These are phyloP conservation scores for Willowsia nigromaculata DNA, from an alignment of 2,888 invertebrate genomes.

Conservation along the genomic window DNA sequence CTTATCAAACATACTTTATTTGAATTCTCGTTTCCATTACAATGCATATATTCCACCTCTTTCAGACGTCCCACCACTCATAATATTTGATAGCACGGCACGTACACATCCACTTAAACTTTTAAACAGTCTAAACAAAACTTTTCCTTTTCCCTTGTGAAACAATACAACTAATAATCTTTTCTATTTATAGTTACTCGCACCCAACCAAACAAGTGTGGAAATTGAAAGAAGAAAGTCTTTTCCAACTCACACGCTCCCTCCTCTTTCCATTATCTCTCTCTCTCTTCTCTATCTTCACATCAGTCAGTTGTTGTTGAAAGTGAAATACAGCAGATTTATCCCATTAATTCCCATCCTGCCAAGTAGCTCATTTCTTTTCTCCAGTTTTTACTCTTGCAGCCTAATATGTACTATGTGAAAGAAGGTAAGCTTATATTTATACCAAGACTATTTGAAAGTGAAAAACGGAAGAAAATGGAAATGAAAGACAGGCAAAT, in stretches of 20 bases:
- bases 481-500: background rate
- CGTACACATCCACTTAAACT: background rate
- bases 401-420: too few relatives aligned
- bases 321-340: background rate
- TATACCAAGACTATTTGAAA: background rate
- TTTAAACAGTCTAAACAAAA: background rate
- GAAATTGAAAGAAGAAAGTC: background rate
- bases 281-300: background rate
- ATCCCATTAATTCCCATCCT: background rate
- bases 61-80: background rate
- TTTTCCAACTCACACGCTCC: background rate
- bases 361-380: background rate
- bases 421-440: background rate
- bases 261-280: background rate
- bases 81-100: background rate
- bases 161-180: background rate
- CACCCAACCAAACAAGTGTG: background rate
- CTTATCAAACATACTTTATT: background rate
- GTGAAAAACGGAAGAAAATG: background rate
- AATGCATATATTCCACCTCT: background rate
- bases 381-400: background rate
- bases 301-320: background rate
- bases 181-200: background rate
- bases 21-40: background rate
- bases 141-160: background rate